Percentiles rank a stretch among this genome's conserved stretches.
Conservation (phyloP, 1,140 invertebrate species). For the Leptinotarsa texana region DNA sequence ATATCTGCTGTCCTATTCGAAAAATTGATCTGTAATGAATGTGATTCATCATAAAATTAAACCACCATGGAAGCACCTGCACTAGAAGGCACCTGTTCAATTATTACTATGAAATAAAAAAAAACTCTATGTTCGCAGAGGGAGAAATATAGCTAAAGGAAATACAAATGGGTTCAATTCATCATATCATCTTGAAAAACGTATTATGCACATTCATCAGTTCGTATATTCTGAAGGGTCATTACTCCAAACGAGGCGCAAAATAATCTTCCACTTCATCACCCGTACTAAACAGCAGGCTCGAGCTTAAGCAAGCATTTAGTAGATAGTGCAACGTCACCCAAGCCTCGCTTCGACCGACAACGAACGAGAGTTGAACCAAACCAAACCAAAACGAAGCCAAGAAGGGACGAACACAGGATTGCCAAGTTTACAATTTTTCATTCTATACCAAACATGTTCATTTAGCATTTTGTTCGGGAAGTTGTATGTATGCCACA, state of each 20-base stretch:
- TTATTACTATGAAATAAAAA: too few relatives aligned
- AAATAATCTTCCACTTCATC: conserved; percentile 15
- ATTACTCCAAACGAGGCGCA: conserved; percentile 7
- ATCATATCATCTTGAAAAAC: too few relatives aligned
- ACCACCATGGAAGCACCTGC: too few relatives aligned
- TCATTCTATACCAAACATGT: not conserved
- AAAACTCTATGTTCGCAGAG: too few relatives aligned
- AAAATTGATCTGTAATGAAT: too few relatives aligned
- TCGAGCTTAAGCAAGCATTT: conserved; percentile 15
- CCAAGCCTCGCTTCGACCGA: conserved; percentile 3
- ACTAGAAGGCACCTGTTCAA: too few relatives aligned
- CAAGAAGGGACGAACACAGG: not conserved
- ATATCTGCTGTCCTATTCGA: too few relatives aligned
- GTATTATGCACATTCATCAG: not conserved
- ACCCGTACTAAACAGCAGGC: conserved; percentile 4
- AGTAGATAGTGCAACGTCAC: conserved; percentile 21
- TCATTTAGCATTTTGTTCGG: too few relatives aligned
- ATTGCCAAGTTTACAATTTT: not conserved
- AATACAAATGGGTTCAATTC: too few relatives aligned
- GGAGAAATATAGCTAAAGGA: too few relatives aligned
- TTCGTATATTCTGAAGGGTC: conserved; percentile 6
- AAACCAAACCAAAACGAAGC: conserved; percentile 8
- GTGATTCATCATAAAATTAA: too few relatives aligned
- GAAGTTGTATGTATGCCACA: not conserved
- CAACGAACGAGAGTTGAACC: conserved; percentile 2